phyloP scores from a whole-genome alignment of 2,797 vertebrate genomes.

The Columba guinea region DNA sequence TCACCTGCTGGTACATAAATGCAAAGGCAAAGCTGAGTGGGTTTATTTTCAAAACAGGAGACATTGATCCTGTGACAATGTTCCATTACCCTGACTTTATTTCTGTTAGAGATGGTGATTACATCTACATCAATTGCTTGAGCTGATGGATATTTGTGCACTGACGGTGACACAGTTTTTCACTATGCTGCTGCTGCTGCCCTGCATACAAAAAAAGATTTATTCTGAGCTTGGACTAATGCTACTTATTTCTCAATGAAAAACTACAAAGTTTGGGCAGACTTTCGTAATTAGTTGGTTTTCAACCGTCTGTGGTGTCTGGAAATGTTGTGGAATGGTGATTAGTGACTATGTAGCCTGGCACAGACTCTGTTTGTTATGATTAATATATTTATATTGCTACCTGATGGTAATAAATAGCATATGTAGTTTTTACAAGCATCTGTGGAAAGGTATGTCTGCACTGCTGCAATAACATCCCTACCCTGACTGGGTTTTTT shows the following conservation, averaged over 20 bases:
- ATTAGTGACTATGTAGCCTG: neutral
- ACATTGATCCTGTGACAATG: slow-evolving; percentile 64
- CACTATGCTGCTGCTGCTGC: neutral
- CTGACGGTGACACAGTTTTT: slow-evolving; percentile 46
- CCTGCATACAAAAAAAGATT: neutral
- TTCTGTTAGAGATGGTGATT: slow-evolving; percentile 66
- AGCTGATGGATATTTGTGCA: slow-evolving; percentile 51
- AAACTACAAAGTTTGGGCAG: neutral
- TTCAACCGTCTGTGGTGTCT: neutral
- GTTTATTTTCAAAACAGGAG: slow-evolving; percentile 67
- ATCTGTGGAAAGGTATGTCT: neutral
- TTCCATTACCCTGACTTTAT: slow-evolving; percentile 65
- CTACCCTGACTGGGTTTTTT: neutral
- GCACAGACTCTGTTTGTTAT: neutral
- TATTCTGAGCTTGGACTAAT: neutral
- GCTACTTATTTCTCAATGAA: neutral
- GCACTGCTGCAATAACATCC: neutral
- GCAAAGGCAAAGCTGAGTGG: slow-evolving; percentile 62
- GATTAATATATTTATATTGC: slow-evolving; percentile 8
- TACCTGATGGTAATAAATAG: slow-evolving; percentile 15
- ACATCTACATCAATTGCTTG: slow-evolving; percentile 54
- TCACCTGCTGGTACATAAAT: slow-evolving; percentile 57
- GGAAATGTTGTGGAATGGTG: neutral
- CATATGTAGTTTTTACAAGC: neutral
- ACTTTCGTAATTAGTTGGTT: neutral